Base-by-base conservation (phyloP, 2,113 vertebrate genomes). In the Leucopsar rothschildi region DNA sequence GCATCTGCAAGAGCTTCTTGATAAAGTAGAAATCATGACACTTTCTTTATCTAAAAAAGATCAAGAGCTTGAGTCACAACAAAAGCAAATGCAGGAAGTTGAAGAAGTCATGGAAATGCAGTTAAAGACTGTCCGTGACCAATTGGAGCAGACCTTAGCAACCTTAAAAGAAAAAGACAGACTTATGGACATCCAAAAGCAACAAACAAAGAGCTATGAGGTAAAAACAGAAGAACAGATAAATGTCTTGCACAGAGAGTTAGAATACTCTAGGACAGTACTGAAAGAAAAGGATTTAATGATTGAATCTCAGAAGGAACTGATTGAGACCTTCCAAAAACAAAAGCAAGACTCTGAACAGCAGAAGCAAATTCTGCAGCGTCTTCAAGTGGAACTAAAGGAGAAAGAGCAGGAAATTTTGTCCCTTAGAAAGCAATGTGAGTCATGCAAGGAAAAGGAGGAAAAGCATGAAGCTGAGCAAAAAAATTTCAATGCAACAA, bases 41-140 rank as follows among this genome's bases (percentile, higher is more conserved):
- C 95, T 97, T 24, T 95, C 92, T 24, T 86, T 98, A 72, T 95
- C 94, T 57, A 56, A 96, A 63, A 97, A 94, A 69, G 82, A 98
- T 42, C 56, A 95, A 83, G 97, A 98, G 55, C 68, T 97, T 25
- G 92, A 93, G 13, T 79, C 82, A 39, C 96, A 97, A 29, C 91
- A 95, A 61, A 96, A 57, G 60, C 96, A 95, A 65, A 88, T 96
- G 37, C 92, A 91, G 76, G 95, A 97, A 79, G 79, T 64, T 82
- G 85, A 94, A 90, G 92, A 93, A 66, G 88, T 84, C 28, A 92
- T 82, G 47, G 55, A 91, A 68, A 88, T 55, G 55, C 94, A 96
- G 52, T 59, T 96, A 45, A 96, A 83, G 59, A 56, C 82, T 40
- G 94, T 97, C 71, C 57, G 2, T 82, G 85, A 92, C 33, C 95